A percentile compares a stretch with the other conserved stretches of the same genome.
Conservation (phyloP, 1,140 invertebrate genomes). For the Drosophila orena region DNA sequence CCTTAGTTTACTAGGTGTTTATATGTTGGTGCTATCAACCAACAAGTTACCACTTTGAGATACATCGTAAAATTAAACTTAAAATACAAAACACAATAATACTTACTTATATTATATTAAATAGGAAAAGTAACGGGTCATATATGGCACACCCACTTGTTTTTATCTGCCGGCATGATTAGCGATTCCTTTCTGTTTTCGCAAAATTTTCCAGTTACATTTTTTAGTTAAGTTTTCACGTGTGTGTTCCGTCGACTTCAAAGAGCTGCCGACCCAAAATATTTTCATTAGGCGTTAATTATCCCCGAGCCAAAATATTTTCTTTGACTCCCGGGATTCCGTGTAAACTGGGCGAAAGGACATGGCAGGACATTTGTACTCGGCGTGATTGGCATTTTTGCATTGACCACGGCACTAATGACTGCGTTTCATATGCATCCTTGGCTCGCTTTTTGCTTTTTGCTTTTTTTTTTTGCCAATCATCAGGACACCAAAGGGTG, state of each 20-base stretch:
- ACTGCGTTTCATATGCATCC: constrained; percentile 5
- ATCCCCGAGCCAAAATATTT: constrained; percentile 48
- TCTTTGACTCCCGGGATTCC: constrained; percentile 7
- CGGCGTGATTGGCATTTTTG: constrained; percentile 33
- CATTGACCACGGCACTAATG: constrained; percentile 33
- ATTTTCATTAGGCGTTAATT: constrained; percentile 59
- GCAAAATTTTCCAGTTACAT: constrained; percentile 20
- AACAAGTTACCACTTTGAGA: too few relatives aligned
- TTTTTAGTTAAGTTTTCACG: not conserved
- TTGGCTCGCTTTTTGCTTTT: not conserved
- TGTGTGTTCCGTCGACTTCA: constrained; percentile 25
- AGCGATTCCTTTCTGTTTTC: constrained; percentile 8
- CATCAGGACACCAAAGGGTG: constrained; percentile 28
- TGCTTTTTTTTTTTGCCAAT: constrained; percentile 22
- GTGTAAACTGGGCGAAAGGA: constrained; percentile 5
- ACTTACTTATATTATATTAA: not conserved
- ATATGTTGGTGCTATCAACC: too few relatives aligned
- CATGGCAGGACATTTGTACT: constrained; percentile 20
- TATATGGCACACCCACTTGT: not conserved
- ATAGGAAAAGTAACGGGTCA: not conserved
- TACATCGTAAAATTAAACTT: too few relatives aligned
- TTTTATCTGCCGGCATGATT: constrained; percentile 11
- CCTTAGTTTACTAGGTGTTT: too few relatives aligned
- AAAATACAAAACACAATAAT: not conserved
- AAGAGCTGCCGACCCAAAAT: constrained; percentile 42